Evolutionary conservation across 1,140 invertebrate genomes (phyloP), one percentile per base, ranked within the genome.

Genomic region (Eubasilissa regina): DNA sequence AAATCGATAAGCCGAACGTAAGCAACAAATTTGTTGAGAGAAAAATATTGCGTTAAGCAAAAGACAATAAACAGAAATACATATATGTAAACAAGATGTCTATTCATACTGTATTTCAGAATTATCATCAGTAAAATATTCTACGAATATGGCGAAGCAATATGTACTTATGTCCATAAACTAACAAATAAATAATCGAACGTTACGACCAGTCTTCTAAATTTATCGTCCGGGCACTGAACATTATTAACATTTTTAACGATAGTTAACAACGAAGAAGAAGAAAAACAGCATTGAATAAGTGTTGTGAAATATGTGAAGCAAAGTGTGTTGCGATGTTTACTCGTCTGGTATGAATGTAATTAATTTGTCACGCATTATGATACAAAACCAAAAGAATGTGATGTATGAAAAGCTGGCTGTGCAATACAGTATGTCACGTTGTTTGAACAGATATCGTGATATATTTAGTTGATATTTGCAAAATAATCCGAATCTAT

Each of bases 321-420:
- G n/a, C 1, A n/a, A 56, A 15, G 6, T 35, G 6, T 35, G 1
- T 35, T 3, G 25, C 25, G 25, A 35, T 35, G 25, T 35, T 35
- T 35, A n/a, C n/a, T n/a, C n/a, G n/a, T n/a, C 51, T 7, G 4
- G 51, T 15, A 7, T 12, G 51, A 55, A 55, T 55, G 53, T 56
- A n/a, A 56, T 56, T 56, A n/a, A 56, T 56, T 56, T 56, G n/a
- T 56, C 53, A 56, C 17, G 53, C n/a, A n/a, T 56, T 56, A 56
- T n/a, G n/a, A 56, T 56, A 56, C 53, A 56, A 56, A 35, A 35
- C 25, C 25, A 35, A 56, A 56, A 10, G 53, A n/a, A 15, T n/a
- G 53, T 56, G 7, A 12, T n/a, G 17, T 56, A 17, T 56, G 53
- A n/a, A 56, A 56, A n/a, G 11, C 53, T 56, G 53, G 25, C 53